Percentiles rank a stretch among this genome's conserved stretches.
Evolutionary conservation across 1,140 invertebrate genomes (phyloP).

Genomic region (Neuroterus valhalla): DNA sequence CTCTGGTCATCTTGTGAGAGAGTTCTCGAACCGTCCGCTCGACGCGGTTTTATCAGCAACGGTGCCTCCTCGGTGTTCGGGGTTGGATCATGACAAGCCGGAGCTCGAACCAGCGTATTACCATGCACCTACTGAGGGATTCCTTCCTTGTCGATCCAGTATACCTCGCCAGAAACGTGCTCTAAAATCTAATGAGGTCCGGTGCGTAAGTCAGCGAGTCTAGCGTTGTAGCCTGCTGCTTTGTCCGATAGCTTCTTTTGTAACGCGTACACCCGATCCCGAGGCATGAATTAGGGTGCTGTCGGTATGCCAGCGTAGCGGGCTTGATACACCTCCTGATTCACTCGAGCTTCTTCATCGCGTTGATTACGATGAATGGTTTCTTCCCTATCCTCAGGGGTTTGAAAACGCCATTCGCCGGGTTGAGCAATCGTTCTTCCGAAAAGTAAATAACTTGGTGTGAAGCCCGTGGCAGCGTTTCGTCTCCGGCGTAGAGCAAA

Average conservation of each 20-base stretch:
- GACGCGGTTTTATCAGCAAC: too few relatives aligned
- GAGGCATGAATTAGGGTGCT: too few relatives aligned
- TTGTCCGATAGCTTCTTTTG: not conserved
- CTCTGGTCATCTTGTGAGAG: too few relatives aligned
- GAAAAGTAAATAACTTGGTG: not conserved
- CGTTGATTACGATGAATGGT: not conserved
- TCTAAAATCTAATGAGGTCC: not conserved
- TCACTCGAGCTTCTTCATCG: too few relatives aligned
- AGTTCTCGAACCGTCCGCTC: too few relatives aligned
- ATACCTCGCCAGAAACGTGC: too few relatives aligned
- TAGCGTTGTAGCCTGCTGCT: not conserved
- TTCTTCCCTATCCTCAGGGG: not conserved
- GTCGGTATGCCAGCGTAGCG: too few relatives aligned
- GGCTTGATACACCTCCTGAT: too few relatives aligned
- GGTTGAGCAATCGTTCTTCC: not conserved
- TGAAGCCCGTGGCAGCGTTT: conserved; percentile 38
- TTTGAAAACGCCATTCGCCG: not conserved
- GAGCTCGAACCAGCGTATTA: too few relatives aligned
- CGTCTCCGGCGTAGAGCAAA: conserved; percentile 33
- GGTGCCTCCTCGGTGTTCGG: too few relatives aligned
- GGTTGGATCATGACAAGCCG: too few relatives aligned
- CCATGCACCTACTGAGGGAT: too few relatives aligned
- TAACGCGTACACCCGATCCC: not conserved
- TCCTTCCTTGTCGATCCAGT: not conserved
- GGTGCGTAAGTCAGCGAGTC: not conserved